phyloP scores from a whole-genome alignment of 2,113 vertebrate genomes.

The Benitochromis conjunctus region DNA sequence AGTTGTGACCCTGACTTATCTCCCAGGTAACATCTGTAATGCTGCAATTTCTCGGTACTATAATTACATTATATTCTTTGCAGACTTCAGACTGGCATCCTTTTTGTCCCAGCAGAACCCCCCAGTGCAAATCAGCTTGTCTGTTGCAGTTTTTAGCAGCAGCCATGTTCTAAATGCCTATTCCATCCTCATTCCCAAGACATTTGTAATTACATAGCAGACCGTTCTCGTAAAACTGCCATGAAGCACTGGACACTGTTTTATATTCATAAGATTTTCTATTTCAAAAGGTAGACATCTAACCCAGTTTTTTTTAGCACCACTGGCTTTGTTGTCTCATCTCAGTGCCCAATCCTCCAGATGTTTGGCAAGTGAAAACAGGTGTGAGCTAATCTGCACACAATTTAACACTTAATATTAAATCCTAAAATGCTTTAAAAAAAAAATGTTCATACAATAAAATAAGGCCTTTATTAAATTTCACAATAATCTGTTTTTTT shows the following conservation, averaged over 20 bases:
- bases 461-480: neutral
- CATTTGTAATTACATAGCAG: neutral
- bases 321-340: neutral
- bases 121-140: neutral
- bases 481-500: neutral
- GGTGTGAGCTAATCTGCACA: neutral
- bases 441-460: neutral
- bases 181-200: neutral
- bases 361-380: constrained; percentile 20
- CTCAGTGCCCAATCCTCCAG: neutral
- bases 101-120: neutral
- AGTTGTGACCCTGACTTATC: neutral
- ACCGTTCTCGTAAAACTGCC: neutral
- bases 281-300: neutral
- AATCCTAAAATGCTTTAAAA: neutral
- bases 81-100: neutral
- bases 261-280: neutral
- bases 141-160: neutral
- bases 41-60: neutral
- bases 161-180: neutral
- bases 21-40: neutral
- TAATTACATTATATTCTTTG: neutral
- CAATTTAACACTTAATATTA: neutral
- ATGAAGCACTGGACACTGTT: neutral
- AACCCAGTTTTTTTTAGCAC: neutral